Evolutionary conservation across 2,113 vertebrate genomes (phyloP).

Genomic region (Talpa occidentalis): DNA sequence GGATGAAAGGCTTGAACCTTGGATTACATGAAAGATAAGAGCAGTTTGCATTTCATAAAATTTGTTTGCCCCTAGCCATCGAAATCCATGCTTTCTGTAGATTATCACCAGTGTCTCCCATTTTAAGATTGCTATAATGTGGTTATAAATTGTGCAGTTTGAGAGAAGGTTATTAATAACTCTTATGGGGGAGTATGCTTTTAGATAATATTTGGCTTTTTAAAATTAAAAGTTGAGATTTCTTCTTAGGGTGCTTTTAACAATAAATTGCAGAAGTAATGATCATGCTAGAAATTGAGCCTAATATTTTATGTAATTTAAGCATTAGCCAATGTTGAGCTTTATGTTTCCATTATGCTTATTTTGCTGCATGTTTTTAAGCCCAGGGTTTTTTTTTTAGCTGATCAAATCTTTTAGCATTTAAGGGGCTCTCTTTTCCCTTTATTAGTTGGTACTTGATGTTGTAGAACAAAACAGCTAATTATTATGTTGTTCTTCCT

Average conservation of each 20-base stretch:
- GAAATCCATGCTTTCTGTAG: background rate
- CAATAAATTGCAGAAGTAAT: constrained; percentile 7
- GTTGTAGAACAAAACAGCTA: background rate
- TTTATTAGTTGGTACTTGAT: constrained; percentile 22
- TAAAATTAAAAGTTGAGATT: background rate
- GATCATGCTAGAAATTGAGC: background rate
- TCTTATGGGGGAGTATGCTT: background rate
- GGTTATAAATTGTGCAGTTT: background rate
- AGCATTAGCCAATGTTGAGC: background rate
- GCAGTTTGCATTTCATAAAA: constrained; percentile 1
- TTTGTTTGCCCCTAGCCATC: background rate
- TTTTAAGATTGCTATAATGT: background rate
- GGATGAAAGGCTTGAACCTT: background rate
- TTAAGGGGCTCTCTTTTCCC: background rate
- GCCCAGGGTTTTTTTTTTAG: background rate
- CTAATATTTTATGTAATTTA: background rate
- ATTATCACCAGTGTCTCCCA: background rate
- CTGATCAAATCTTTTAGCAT: background rate
- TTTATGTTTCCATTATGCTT: constrained; percentile 6
- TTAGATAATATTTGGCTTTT: constrained; percentile 27
- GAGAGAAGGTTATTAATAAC: background rate
- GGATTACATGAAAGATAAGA: background rate
- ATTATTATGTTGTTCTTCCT: background rate
- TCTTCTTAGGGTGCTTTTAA: constrained; percentile 26
- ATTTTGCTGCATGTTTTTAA: constrained; percentile 32